Evolutionary conservation across 2,888 invertebrate species (phyloP).

Genomic region (Dugesia japonica): DNA sequence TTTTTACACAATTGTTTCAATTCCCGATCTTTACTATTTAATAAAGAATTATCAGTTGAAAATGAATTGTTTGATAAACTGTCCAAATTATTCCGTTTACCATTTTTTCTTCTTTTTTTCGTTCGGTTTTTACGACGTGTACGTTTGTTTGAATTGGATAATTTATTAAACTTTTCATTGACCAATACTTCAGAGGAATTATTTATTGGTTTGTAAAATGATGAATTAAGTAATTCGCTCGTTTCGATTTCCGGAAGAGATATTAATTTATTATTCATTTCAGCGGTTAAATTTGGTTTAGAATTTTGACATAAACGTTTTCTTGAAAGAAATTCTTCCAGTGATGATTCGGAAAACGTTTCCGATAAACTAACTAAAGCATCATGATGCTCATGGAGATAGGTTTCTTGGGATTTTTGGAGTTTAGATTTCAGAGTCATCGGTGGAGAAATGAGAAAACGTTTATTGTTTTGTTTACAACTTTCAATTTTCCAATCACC

Average conservation of each 20-base stretch:
- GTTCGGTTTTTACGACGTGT: background rate
- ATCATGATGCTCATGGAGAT: background rate
- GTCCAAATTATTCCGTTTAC: background rate
- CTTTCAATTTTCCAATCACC: background rate
- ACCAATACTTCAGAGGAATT: background rate
- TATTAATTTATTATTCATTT: background rate
- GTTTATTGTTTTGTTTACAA: background rate
- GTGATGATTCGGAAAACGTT: background rate
- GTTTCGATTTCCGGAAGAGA: background rate
- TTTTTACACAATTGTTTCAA: background rate
- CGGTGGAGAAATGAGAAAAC: background rate
- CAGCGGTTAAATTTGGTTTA: background rate
- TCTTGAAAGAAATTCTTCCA: background rate
- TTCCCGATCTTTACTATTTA: background rate
- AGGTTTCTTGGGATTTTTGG: background rate
- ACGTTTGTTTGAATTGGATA: background rate
- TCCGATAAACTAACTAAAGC: background rate
- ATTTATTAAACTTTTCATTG: background rate
- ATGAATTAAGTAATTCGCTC: background rate
- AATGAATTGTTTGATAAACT: background rate
- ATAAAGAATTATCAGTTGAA: background rate
- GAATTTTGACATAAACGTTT: background rate
- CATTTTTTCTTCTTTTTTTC: background rate
- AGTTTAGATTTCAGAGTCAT: background rate
- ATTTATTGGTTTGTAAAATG: background rate